phyloP scores from a whole-genome alignment of 2,797 vertebrate species.

The Platalea minor region DNA sequence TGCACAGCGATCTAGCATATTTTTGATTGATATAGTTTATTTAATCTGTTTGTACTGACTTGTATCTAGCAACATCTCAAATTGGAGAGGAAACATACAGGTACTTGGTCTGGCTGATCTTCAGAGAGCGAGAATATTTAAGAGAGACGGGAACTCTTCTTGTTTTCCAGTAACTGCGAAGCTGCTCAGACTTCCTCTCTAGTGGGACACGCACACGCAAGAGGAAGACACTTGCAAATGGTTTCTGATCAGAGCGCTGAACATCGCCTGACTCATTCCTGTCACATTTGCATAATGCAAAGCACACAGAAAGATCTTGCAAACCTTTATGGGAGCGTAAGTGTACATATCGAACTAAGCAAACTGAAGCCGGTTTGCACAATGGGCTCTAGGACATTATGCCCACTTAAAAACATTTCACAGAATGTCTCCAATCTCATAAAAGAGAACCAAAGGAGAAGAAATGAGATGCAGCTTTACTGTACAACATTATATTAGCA shows the following conservation, averaged over 20 bases:
- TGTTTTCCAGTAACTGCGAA: background rate
- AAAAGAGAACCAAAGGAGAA: background rate
- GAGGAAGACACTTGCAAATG: constrained; percentile 32
- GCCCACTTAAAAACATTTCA: background rate
- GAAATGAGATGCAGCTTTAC: background rate
- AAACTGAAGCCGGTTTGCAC: background rate
- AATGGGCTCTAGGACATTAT: background rate
- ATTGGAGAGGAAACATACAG: background rate
- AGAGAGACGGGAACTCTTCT: background rate
- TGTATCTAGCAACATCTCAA: background rate
- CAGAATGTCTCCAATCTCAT: background rate
- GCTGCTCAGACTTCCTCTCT: constrained; percentile 27
- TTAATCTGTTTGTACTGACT: background rate
- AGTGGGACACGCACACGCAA: background rate
- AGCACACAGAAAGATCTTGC: background rate
- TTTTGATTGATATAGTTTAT: background rate
- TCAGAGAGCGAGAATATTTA: background rate
- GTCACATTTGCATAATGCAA: background rate
- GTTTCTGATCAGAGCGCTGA: background rate
- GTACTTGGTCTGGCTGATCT: background rate
- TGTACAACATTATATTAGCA: background rate
- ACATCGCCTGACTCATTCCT: background rate
- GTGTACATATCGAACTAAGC: background rate
- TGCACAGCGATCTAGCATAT: background rate
- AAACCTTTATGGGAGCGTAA: background rate